These are phyloP conservation scores for Lasioglossum leucozonium DNA, from an alignment of 2,888 invertebrate genomes.

Conservation along the genomic window DNA sequence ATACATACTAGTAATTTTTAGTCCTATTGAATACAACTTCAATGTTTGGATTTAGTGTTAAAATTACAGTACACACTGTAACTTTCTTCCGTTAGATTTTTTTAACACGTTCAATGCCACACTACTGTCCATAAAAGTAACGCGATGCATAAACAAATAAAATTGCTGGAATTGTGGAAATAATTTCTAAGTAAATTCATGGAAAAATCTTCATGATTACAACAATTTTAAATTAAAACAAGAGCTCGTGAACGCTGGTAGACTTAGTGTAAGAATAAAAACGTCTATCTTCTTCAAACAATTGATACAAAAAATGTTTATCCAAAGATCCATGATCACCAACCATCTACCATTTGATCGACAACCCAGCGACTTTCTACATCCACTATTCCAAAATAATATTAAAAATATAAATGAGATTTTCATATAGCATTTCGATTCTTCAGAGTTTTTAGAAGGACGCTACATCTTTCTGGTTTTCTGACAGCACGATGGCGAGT, in stretches of 20 bases:
- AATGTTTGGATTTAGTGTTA: background rate
- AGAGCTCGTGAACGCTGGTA: no score
- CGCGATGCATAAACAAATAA: background rate
- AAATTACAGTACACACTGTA: background rate
- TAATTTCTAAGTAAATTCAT: background rate
- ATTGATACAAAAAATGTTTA: background rate
- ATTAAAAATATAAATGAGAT: background rate
- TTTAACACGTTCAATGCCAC: no score
- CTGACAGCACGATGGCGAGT: background rate
- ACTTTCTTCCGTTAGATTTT: no score
- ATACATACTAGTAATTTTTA: no score
- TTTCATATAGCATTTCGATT: background rate
- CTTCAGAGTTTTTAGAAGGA: background rate
- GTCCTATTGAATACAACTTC: no score
- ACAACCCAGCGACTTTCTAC: background rate
- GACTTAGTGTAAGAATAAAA: no score
- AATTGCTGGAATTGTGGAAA: background rate
- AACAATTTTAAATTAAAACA: no score
- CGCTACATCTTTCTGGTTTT: background rate
- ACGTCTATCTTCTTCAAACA: background rate
- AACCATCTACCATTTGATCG: no score
- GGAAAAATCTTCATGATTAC: no score
- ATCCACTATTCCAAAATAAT: background rate
- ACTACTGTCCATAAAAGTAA: no score
- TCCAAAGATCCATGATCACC: background rate